Conservation (phyloP, 2,888 invertebrate genomes). For the Eupithecia inturbata region DNA sequence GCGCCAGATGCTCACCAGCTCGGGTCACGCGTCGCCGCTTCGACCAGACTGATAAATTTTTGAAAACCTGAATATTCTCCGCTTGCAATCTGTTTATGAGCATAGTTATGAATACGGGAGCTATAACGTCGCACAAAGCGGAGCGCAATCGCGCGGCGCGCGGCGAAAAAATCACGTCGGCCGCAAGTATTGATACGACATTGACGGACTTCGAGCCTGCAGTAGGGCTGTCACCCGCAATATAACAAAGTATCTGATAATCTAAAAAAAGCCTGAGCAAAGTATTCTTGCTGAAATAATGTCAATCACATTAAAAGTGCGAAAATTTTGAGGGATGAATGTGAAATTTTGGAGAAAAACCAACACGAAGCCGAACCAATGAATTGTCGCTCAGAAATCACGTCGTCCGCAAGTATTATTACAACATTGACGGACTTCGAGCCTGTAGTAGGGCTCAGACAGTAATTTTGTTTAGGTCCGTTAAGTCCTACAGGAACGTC, state of each 20-base stretch:
- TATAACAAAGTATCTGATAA: no score
- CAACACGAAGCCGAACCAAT: no score
- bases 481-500: no score
- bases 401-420: slow-evolving; percentile 72
- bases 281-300: no score
- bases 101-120: slow-evolving; percentile 6
- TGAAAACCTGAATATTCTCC: background rate
- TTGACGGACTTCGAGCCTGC: slow-evolving; percentile 74
- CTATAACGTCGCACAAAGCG: slow-evolving; percentile 28
- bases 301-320: no score
- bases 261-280: background rate
- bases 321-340: no score
- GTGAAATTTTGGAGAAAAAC: no score
- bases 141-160: slow-evolving; percentile 41
- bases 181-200: slow-evolving; percentile 78
- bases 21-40: no score
- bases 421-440: slow-evolving; percentile 81
- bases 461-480: no score
- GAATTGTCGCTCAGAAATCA: no score
- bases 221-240: slow-evolving; percentile 62
- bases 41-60: no score
- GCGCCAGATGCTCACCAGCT: no score
- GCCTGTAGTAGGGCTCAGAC: slow-evolving; percentile 60
- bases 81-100: slow-evolving; percentile 2
- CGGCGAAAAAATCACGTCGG: slow-evolving; percentile 67